Base-by-base conservation (phyloP, 2,888 invertebrate genomes). In the Carpatolechia fugitivella region DNA sequence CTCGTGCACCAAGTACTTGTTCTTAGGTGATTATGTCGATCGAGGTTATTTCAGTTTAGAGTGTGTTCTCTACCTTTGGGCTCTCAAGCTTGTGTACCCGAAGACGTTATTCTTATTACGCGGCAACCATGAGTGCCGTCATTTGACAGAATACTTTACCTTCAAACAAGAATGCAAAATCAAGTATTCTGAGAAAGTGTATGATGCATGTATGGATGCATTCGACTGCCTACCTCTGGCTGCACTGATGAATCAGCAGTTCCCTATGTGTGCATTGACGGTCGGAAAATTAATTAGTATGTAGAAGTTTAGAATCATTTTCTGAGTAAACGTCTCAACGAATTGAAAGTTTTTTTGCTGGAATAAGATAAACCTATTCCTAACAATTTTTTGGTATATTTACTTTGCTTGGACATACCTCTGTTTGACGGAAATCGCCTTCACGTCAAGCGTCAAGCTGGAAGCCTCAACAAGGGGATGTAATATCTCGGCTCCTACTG, bases 121-220 rank as follows among this genome's bases (percentile, higher is more conserved):
- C 89, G 99, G 99, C 83, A 99, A 99, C 91, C 99, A 99, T 91
- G 99, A 99, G 92, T 99, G 99, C 92, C 96, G 99, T 88, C 99
- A 99, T 94, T 95, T 99, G 88, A 99, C 99, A 87, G 99, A 99
- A 92, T 99, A 99, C 92, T 99, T 99, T 93, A 99, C 99, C 80
- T 99, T 99, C 93, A 99, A 99, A 91, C 99, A 99, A 92, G 99
- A 99, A 94, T 99, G 99, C 96, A 95, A 97, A 97, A 99, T 99
- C 91, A 99, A 99, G 93, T 99, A 99, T 94, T 98, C 99, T 76
- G 99, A 99, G 91, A 95, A 96, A 88, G 98, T 99, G 76, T 99
- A 99, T 92, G 99, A 99, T 91, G 97, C 98, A 75, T 99, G 99
- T 92, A 99, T 99, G 99, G 99, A 99, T 78, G 98, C 99, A 65